Base-by-base conservation (phyloP, 2,113 vertebrate species). In the Vireo altiloquus region DNA sequence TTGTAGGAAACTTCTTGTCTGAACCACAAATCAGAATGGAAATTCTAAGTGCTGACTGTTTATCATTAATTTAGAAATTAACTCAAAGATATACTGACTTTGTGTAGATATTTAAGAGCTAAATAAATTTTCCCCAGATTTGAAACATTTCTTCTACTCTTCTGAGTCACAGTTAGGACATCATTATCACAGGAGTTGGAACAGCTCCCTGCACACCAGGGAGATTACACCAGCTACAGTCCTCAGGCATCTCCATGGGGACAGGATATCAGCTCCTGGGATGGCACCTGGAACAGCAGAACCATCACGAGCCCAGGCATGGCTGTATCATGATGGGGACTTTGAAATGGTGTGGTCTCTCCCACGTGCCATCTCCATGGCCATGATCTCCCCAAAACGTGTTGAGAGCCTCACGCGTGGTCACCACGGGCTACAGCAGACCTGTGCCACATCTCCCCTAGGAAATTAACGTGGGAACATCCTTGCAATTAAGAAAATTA, bases 351-450 rank as follows among this genome's bases (percentile, higher is more conserved):
- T 56, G 15, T 47, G 13, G 8, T 25, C 12, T 84, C 17, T 69
- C 15, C 21, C 12, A 8, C 27, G 24, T 10, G 28, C 12, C 28
- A 33, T 20, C 9, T 16, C 17, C 2, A 1, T 11, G 10, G 12
- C 40, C 27, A 7, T 52, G 27, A 53, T 9, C 2, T 65, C 30
- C 31, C 22, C 19, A 35, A 4, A 70, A 7, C 1, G 0, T 19
- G 3, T n/a, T 49, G 14, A 42, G 16, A 82, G 11, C 5, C 5
- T 64, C 11, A 19, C 1, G 1, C 8, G 9, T 8, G 5, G 13
- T 60, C 15, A 33, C 11, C 2, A 0, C 8, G 19, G 28, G 5
- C 35, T 71, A n/a, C 44, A 63, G 44, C 7, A 65, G 49, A 47
- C 2, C 27, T 37, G 28, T 33, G 33, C 9, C 52, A 15, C 24